These are phyloP conservation scores for Salvelinus namaycush DNA, from an alignment of 2,113 vertebrate species.

Conservation along the genomic window DNA sequence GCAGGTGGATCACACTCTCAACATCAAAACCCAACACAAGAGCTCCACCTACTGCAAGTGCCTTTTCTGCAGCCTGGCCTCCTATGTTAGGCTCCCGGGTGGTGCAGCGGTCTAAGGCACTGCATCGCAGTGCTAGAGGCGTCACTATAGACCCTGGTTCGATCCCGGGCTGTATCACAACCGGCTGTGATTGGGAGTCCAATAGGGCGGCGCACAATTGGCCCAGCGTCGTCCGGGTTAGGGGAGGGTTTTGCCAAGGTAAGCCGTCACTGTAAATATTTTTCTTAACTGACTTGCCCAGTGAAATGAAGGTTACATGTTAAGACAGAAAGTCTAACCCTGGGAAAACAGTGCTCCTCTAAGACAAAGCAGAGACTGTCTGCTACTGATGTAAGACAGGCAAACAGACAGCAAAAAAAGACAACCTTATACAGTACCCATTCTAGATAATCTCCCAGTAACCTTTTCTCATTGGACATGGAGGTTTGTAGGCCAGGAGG, in stretches of 20 bases:
- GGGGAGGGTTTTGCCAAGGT: too few relatives aligned
- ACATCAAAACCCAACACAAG: constrained; percentile 73
- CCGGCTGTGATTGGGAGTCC: too few relatives aligned
- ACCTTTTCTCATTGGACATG: constrained; percentile 34
- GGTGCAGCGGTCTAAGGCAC: too few relatives aligned
- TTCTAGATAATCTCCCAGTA: constrained; percentile 42
- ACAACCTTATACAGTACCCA: constrained; percentile 8
- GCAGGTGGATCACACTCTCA: constrained; percentile 62
- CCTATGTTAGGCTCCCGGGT: constrained; percentile 21
- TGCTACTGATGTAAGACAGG: constrained; percentile 9
- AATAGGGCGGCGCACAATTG: too few relatives aligned
- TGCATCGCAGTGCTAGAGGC: too few relatives aligned
- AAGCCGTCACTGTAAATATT: too few relatives aligned
- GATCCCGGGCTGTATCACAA: too few relatives aligned
- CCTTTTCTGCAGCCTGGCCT: constrained; percentile 49
- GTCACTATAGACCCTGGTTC: too few relatives aligned
- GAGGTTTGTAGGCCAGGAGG: constrained; percentile 29
- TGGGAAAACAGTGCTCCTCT: constrained; percentile 25
- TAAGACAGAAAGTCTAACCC: constrained; percentile 34
- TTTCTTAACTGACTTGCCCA: too few relatives aligned
- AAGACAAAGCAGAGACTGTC: not conserved
- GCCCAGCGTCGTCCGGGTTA: too few relatives aligned
- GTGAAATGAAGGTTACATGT: not conserved
- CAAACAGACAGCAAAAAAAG: not conserved
- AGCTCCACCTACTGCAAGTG: constrained; percentile 78